These are phyloP conservation scores for Oxyteleia sp. DNA, from an alignment of 2,888 invertebrate genomes.

Conservation along the genomic window DNA sequence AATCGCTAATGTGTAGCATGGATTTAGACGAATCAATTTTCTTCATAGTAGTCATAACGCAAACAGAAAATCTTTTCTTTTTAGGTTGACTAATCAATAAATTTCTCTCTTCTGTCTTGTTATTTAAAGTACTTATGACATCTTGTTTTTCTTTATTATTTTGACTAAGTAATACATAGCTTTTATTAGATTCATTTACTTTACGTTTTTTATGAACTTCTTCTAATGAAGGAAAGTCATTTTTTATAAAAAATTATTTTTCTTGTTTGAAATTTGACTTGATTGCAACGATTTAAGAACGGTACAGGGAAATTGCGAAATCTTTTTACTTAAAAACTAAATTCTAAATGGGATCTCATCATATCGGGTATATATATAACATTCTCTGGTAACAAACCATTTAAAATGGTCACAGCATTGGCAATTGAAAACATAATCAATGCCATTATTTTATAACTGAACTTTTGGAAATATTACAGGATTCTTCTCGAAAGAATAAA, in stretches of 20 bases:
- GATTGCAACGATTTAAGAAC: conserved; percentile 3
- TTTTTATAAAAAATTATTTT: neutral
- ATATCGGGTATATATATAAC: conserved; percentile 45
- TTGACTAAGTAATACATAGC: neutral
- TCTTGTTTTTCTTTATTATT: neutral
- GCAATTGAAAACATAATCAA: conserved; percentile 48
- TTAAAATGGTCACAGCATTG: conserved; percentile 28
- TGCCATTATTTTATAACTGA: conserved; percentile 29
- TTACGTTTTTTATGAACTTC: neutral
- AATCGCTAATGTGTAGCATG: too few relatives aligned
- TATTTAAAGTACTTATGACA: too few relatives aligned
- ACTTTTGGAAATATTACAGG: conserved; percentile 20
- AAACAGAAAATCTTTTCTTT: too few relatives aligned
- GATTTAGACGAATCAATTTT: too few relatives aligned
- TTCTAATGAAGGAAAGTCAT: conserved; percentile 2
- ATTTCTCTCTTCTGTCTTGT: too few relatives aligned
- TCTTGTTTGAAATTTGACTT: neutral
- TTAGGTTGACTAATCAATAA: too few relatives aligned
- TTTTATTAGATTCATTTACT: neutral
- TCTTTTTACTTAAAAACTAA: neutral
- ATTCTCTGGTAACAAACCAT: conserved; percentile 36
- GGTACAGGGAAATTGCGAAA: conserved; percentile 16
- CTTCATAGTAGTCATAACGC: too few relatives aligned
- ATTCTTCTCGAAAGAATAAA: conserved; percentile 22
- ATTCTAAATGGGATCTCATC: conserved; percentile 51